A percentile compares a stretch with the other conserved stretches of the same genome.
phyloP scores from a whole-genome alignment of 1,140 invertebrate species.

The Philopotamus ludificatus region DNA sequence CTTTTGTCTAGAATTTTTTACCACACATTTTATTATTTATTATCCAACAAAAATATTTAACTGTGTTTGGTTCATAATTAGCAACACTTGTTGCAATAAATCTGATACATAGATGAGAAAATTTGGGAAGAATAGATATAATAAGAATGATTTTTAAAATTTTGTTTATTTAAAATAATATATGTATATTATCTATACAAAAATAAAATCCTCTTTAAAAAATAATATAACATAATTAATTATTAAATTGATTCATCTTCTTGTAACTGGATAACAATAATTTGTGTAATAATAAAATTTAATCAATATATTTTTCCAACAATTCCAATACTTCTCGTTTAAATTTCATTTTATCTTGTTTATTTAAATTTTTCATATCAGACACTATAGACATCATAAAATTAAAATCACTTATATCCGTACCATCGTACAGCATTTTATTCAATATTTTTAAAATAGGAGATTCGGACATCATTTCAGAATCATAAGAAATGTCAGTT shows the following conservation, averaged over 20 bases:
- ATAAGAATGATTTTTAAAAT: no score
- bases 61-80: no score
- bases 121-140: no score
- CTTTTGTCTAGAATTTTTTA: no score
- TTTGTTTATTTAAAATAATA: no score
- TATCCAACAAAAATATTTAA: no score
- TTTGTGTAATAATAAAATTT: background rate
- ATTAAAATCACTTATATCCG: constrained; percentile 5
- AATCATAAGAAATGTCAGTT: background rate
- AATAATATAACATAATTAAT: no score
- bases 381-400: constrained; percentile 9
- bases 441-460: background rate
- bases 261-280: background rate
- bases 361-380: constrained; percentile 4
- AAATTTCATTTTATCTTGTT: constrained; percentile 9
- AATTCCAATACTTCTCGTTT: constrained; percentile 6
- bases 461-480: background rate
- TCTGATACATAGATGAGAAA: no score
- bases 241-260: background rate
- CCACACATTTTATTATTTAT: no score
- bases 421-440: background rate
- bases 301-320: background rate
- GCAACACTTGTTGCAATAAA: no score
- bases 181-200: no score
- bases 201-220: no score